Base-by-base conservation (phyloP, 2,888 invertebrate species). In the Stenoptilia bipunctidactyla region DNA sequence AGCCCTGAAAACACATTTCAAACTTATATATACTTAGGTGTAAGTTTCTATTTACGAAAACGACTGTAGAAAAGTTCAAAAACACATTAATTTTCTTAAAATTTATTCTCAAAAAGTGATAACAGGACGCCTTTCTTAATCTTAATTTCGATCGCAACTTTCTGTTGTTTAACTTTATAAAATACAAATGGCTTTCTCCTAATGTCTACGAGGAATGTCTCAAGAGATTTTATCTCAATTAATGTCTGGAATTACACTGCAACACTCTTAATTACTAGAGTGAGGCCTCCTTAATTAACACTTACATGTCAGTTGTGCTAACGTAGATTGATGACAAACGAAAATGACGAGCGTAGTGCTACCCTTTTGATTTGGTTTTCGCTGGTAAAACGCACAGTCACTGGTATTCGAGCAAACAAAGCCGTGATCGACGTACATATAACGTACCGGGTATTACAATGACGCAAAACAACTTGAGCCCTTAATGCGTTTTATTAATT, bases 241-340 rank as follows among this genome's bases (percentile, higher is more conserved):
- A 82, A 82, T 79, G 82, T 82, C 82, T 76, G 72, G 77, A 83
- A 82, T 80, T 79, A 82, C 80, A 82, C 58, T 72, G 76, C 79
- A 74, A 82, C 71, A 82, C 79, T 82, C 83, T 80, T 82, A 82
- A 82, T 82, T 80, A 80, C 74, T 72, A 69, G 79, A 79, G 80
- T 79, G 76, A 70, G 80, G 79, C 66, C 70, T 77, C 76, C 77
- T 80, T 82, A 82, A 83, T 83, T 83, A 83, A 80, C 80, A 83
- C 82, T 82, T 82, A 74, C 82, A 77, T 80, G 82, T 82, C 82
- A 79, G 13, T 65, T 61, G 58, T 61, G 64, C 70, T 80, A 80
- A 83, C 82, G 75, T 79, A 82, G 83, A 83, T 83, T 83, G 83
- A 83, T 83, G 82, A 82, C 82, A 82, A 74, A 75, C 72, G 76